Evolutionary conservation across 2,888 invertebrate genomes (phyloP).

Genomic region (Chalcosyrphus nemorum): DNA sequence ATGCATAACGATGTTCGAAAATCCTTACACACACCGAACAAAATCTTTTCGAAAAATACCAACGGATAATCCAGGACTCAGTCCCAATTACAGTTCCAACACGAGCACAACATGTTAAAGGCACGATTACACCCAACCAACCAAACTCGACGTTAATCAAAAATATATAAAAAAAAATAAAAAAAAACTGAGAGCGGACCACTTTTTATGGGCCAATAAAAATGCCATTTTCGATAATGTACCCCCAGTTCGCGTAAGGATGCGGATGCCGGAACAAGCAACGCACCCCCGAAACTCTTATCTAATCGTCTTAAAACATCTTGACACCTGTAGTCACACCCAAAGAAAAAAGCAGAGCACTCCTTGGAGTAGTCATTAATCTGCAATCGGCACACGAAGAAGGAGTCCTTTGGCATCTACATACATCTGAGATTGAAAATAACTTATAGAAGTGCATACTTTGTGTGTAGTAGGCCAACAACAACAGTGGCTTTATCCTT

Average conservation of each 20-base stretch:
- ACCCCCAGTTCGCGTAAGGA: constrained; percentile 43
- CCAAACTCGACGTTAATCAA: constrained; percentile 79
- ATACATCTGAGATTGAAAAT: constrained; percentile 69
- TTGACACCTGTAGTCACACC: constrained; percentile 79
- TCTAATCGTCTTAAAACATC: constrained; percentile 80
- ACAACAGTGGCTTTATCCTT: constrained; percentile 59
- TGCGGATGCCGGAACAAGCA: constrained; percentile 14
- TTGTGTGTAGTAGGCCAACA: constrained; percentile 36
- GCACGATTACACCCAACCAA: constrained; percentile 33
- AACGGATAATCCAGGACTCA: not conserved
- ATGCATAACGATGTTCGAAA: constrained; percentile 28
- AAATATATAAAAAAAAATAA: constrained; percentile 73
- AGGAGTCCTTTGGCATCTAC: constrained; percentile 44
- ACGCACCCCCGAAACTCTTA: constrained; percentile 77
- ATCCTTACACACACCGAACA: not conserved
- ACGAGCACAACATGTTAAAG: not conserved
- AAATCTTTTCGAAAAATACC: constrained; percentile 12
- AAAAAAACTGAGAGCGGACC: too few relatives aligned
- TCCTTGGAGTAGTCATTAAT: constrained; percentile 78
- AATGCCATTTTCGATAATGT: constrained; percentile 80
- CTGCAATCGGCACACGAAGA: constrained; percentile 80
- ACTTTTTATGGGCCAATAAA: constrained; percentile 82
- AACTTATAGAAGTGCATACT: constrained; percentile 50
- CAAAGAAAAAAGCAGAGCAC: not conserved
- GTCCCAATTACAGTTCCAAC: constrained; percentile 30